Evolutionary conservation across 2,797 vertebrate genomes (phyloP).

Genomic region (Pelodytes ibericus): DNA sequence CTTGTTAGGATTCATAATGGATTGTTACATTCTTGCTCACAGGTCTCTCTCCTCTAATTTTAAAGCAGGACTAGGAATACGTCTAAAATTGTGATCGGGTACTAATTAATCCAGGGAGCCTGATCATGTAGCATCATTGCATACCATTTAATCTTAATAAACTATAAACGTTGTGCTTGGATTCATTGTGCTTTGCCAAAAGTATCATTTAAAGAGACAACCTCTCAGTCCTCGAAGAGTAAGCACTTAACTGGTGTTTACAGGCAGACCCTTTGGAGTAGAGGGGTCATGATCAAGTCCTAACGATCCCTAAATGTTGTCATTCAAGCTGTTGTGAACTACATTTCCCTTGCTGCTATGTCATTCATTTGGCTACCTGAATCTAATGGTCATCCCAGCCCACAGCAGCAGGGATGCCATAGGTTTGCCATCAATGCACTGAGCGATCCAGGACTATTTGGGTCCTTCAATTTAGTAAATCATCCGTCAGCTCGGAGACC

Average conservation of each 20-base stretch:
- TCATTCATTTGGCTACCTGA: too few relatives aligned
- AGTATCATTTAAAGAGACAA: too few relatives aligned
- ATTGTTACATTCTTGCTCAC: not conserved
- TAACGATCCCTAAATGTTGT: too few relatives aligned
- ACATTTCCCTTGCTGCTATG: too few relatives aligned
- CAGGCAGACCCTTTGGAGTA: too few relatives aligned
- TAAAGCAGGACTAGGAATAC: not conserved
- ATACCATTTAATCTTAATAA: not conserved
- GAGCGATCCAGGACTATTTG: too few relatives aligned
- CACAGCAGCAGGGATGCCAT: too few relatives aligned
- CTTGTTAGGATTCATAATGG: not conserved
- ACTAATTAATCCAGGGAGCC: not conserved
- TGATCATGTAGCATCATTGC: not conserved
- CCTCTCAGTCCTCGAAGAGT: not conserved
- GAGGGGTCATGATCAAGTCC: too few relatives aligned
- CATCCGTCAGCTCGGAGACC: slow-evolving; percentile 12
- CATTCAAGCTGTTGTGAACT: too few relatives aligned
- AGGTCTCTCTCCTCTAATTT: not conserved
- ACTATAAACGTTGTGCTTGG: not conserved
- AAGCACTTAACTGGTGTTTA: not conserved
- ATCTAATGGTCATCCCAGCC: too few relatives aligned
- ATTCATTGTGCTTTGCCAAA: not conserved
- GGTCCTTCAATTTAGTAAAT: too few relatives aligned
- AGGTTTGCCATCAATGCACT: too few relatives aligned
- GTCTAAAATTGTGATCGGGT: not conserved